Conservation (phyloP, 1,140 invertebrate genomes). For the Drosophila sechellia region DNA sequence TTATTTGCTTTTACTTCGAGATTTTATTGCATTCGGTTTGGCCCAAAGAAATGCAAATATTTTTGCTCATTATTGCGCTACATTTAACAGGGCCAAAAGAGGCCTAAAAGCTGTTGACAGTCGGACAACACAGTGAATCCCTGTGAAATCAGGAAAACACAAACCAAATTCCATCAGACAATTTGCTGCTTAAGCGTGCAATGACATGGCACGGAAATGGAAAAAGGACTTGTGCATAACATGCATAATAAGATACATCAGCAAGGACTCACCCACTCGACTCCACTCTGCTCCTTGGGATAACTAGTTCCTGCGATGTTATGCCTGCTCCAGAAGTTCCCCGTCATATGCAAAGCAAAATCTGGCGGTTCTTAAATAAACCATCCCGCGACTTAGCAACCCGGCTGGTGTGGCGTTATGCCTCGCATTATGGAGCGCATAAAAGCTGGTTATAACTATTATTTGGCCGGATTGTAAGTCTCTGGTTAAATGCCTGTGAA, state of each 20-base stretch:
- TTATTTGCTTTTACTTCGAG: slow-evolving; percentile 72
- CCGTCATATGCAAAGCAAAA: slow-evolving; percentile 42
- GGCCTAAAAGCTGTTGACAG: slow-evolving; percentile 73
- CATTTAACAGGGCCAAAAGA: slow-evolving; percentile 54
- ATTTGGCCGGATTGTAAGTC: slow-evolving; percentile 5
- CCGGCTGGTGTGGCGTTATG: slow-evolving; percentile 32
- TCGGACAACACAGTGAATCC: slow-evolving; percentile 25
- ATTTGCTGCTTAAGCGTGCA: slow-evolving; percentile 57
- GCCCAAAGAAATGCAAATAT: slow-evolving; percentile 74
- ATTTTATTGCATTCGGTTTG: slow-evolving; percentile 75
- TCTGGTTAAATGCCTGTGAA: slow-evolving; percentile 68
- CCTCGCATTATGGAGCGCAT: slow-evolving; percentile 37
- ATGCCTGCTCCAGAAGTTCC: slow-evolving; percentile 23
- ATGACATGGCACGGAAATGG: slow-evolving; percentile 39
- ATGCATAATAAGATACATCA: slow-evolving; percentile 47
- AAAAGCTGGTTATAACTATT: slow-evolving; percentile 39
- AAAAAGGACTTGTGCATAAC: slow-evolving; percentile 44
- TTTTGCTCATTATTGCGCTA: slow-evolving; percentile 69
- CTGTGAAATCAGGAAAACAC: not conserved
- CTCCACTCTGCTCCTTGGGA: not conserved
- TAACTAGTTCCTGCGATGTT: slow-evolving; percentile 32
- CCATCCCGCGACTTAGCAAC: slow-evolving; percentile 20
- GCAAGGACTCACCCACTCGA: not conserved
- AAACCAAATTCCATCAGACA: slow-evolving; percentile 37
- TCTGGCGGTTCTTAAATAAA: slow-evolving; percentile 19